These are phyloP conservation scores for Sminthurides aquaticus DNA, from an alignment of 2,888 invertebrate genomes.

Conservation along the genomic window DNA sequence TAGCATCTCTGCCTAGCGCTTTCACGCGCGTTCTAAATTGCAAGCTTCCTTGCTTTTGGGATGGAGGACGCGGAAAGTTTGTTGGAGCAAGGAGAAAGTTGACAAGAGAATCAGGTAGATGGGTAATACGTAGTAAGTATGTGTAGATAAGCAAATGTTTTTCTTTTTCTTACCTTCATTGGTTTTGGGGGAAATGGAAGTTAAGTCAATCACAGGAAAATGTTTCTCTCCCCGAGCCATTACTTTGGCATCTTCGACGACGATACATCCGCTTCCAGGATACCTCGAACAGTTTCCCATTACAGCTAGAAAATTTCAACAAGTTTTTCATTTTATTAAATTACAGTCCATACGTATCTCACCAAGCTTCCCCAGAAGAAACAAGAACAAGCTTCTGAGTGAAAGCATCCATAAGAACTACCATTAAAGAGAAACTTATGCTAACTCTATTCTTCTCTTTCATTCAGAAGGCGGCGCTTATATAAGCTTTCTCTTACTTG, in stretches of 20 bases:
- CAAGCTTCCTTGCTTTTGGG: not conserved
- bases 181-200: constrained; percentile 55
- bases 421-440: too few relatives aligned
- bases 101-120: not conserved
- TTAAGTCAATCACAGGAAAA: constrained; percentile 56
- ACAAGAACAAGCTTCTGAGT: too few relatives aligned
- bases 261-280: constrained; percentile 72
- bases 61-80: not conserved
- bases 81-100: not conserved
- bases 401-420: too few relatives aligned
- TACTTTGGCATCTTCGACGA: constrained; percentile 81
- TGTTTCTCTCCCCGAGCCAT: constrained; percentile 79
- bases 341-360: constrained; percentile 4
- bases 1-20: too few relatives aligned
- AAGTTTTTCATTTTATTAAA: constrained; percentile 20
- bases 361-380: too few relatives aligned
- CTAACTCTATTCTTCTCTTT: too few relatives aligned
- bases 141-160: not conserved
- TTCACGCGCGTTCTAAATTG: not conserved
- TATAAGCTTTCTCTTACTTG: too few relatives aligned
- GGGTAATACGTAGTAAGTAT: not conserved
- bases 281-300: constrained; percentile 43
- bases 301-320: constrained; percentile 34
- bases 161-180: constrained; percentile 56
- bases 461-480: too few relatives aligned